These are phyloP conservation scores for Centropus unirufus DNA, from an alignment of 2,113 vertebrate species.

Conservation along the genomic window DNA sequence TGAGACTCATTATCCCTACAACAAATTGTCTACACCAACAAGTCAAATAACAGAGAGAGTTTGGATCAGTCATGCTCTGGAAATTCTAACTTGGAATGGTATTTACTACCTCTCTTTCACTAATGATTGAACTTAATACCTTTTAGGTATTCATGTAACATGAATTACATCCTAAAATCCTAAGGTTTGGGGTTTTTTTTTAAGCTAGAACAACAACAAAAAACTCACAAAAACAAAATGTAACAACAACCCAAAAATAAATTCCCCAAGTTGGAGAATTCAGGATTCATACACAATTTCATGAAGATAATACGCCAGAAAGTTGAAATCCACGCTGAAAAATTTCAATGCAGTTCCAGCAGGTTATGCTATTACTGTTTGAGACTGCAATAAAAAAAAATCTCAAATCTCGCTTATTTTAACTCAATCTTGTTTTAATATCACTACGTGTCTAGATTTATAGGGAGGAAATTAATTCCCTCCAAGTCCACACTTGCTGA, in stretches of 20 bases:
- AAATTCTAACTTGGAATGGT: not conserved
- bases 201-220: not conserved
- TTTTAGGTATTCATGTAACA: not conserved
- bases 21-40: not conserved
- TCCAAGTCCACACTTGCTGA: not conserved
- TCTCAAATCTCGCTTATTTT: not conserved
- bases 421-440: not conserved
- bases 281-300: not conserved
- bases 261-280: not conserved
- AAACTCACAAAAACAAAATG: too few relatives aligned
- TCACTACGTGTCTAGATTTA: not conserved
- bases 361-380: not conserved
- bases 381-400: not conserved
- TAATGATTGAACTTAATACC: not conserved
- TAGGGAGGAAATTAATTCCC: conserved; percentile 15
- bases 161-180: not conserved
- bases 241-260: not conserved
- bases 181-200: rapidly evolving
- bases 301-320: not conserved
- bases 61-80: not conserved
- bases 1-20: not conserved
- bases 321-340: not conserved
- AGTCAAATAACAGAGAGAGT: not conserved
- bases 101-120: not conserved
- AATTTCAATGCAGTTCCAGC: not conserved